A percentile compares a stretch with the other conserved stretches of the same genome.
Evolutionary conservation across 2,888 invertebrate species (phyloP).

Genomic region (Trichopoda pennipes): DNA sequence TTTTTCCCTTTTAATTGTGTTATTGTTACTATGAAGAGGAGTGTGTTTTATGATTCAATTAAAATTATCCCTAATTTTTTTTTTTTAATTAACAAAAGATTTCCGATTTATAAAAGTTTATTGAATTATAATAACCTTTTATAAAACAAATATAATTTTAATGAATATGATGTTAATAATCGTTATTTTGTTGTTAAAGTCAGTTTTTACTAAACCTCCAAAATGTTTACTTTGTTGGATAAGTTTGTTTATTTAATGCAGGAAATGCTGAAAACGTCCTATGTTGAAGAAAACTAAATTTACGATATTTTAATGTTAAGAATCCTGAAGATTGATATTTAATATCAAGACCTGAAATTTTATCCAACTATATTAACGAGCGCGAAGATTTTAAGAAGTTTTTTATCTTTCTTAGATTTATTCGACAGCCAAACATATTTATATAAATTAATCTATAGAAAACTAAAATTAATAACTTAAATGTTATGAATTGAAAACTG

Average conservation of each 20-base stretch:
- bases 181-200: constrained; percentile 11
- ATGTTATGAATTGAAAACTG: too few species aligned
- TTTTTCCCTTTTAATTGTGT: constrained; percentile 44
- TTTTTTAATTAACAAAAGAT: too few species aligned
- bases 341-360: neutral
- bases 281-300: too few species aligned
- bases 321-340: too few species aligned
- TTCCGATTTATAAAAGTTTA: too few species aligned
- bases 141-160: neutral
- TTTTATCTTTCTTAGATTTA: too few species aligned
- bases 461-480: neutral
- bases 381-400: neutral
- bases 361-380: neutral
- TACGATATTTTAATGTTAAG: too few species aligned
- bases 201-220: constrained; percentile 14
- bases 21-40: constrained; percentile 59
- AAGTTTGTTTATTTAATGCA: neutral
- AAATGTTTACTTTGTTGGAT: neutral
- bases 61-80: constrained; percentile 52
- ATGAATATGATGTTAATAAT: constrained; percentile 19
- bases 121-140: too few species aligned
- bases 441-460: too few species aligned
- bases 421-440: too few species aligned
- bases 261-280: neutral
- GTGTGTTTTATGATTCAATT: constrained; percentile 47